Percentiles rank a stretch among this genome's conserved stretches.
Evolutionary conservation across 2,888 invertebrate species (phyloP).

Genomic region (Labia minor): DNA sequence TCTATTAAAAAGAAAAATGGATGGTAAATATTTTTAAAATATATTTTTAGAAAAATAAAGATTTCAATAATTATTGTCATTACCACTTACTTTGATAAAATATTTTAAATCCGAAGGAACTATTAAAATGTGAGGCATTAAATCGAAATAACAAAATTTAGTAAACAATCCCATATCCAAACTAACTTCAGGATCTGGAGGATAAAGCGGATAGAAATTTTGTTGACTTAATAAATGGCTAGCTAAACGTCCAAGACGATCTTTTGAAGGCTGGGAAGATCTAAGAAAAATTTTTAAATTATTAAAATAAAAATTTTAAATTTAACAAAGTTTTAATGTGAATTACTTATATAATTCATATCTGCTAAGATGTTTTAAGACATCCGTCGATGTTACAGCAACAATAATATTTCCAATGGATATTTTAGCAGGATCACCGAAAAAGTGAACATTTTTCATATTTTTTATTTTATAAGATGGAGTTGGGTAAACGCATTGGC

Average conservation of each 20-base stretch:
- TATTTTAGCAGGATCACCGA: conserved; percentile 73
- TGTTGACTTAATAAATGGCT: conserved; percentile 65
- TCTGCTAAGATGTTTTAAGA: conserved; percentile 68
- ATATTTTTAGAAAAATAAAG: background rate
- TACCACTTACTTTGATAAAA: conserved; percentile 58
- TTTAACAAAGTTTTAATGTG: background rate
- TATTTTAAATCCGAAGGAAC: conserved; percentile 75
- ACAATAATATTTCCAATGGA: conserved; percentile 65
- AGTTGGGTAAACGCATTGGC: conserved; percentile 72
- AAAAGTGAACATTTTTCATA: conserved; percentile 51
- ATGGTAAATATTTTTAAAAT: background rate
- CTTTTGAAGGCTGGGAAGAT: conserved; percentile 38
- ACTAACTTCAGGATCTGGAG: conserved; percentile 52
- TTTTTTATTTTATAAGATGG: conserved; percentile 54
- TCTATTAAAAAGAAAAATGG: conserved; percentile 39
- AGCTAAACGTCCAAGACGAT: conserved; percentile 64
- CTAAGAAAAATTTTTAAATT: conserved; percentile 30
- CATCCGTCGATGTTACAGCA: conserved; percentile 71
- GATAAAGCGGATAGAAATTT: conserved; percentile 72
- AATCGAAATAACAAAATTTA: conserved; percentile 56
- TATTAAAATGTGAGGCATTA: conserved; percentile 69
- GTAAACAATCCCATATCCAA: conserved; percentile 63
- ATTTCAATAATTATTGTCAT: no score
- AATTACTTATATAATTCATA: conserved; percentile 29
- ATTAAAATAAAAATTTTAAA: background rate